phyloP scores from a whole-genome alignment of 2,888 invertebrate species.

The Agonopterix arenella region DNA sequence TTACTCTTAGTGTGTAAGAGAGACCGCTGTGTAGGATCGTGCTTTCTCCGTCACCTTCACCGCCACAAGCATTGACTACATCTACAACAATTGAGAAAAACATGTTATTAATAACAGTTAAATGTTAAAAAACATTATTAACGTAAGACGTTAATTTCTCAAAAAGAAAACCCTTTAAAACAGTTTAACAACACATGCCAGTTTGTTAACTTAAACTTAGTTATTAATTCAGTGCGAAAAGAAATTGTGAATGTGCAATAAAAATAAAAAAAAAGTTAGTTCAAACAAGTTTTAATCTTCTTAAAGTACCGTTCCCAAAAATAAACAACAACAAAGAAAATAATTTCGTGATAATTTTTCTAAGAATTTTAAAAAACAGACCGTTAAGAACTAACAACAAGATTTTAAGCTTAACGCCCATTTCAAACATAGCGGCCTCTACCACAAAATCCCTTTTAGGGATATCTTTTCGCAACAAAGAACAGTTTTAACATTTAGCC shows the following conservation, averaged over 20 bases:
- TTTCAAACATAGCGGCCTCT: conserved; percentile 20
- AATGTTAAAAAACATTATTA: conserved; percentile 11
- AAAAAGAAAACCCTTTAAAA: neutral
- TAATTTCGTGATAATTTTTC: conserved; percentile 4
- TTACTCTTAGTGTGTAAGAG: conserved; percentile 73
- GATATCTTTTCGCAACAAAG: conserved; percentile 32
- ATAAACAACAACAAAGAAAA: conserved; percentile 5
- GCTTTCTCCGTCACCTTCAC: conserved; percentile 84
- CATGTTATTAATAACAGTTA: conserved; percentile 38
- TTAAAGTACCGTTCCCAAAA: conserved; percentile 17
- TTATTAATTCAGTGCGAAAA: conserved; percentile 13
- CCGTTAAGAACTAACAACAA: conserved; percentile 29
- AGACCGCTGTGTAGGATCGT: conserved; percentile 77
- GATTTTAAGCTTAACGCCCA: conserved; percentile 25
- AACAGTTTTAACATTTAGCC: conserved; percentile 30
- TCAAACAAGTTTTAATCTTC: conserved; percentile 12
- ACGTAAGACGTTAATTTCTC: conserved; percentile 1
- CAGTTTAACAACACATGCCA: conserved; percentile 9
- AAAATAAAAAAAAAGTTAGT: conserved; percentile 7
- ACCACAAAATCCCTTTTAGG: conserved; percentile 20
- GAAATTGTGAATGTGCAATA: conserved; percentile 13
- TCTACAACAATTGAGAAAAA: conserved; percentile 82
- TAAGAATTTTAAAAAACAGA: conserved; percentile 15
- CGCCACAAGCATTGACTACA: conserved; percentile 93
- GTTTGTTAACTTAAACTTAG: conserved; percentile 6